Evolutionary conservation across 2,888 invertebrate species (phyloP).

Genomic region (Augiades crinisus): DNA sequence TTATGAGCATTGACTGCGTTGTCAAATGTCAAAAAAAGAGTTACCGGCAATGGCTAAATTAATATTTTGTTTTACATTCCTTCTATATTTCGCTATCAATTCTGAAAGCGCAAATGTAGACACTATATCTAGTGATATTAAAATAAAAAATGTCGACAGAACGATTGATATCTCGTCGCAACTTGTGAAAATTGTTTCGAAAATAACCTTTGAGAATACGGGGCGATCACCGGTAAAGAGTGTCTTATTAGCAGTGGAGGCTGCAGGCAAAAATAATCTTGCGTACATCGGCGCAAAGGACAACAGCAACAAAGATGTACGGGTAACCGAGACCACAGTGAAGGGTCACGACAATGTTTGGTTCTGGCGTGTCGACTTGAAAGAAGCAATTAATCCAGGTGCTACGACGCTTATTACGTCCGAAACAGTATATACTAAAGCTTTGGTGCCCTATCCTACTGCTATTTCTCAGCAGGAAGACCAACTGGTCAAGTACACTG

Average conservation of each 20-base stretch:
- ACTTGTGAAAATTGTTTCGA: constrained; percentile 90
- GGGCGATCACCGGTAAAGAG: constrained; percentile 86
- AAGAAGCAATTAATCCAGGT: constrained; percentile 81
- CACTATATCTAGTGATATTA: constrained; percentile 80
- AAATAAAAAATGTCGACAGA: constrained; percentile 91
- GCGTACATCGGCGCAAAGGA: constrained; percentile 89
- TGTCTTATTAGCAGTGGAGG: constrained; percentile 87
- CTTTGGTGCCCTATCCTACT: constrained; percentile 91
- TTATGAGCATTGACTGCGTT: constrained; percentile 45
- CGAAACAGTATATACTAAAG: constrained; percentile 89
- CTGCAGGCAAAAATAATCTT: constrained; percentile 81
- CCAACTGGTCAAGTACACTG: constrained; percentile 94
- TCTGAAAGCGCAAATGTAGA: constrained; percentile 61
- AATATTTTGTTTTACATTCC: constrained; percentile 54
- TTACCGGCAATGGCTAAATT: constrained; percentile 69
- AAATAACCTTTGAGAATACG: constrained; percentile 91
- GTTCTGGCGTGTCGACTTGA: constrained; percentile 82
- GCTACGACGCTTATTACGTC: constrained; percentile 82
- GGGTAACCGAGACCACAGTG: constrained; percentile 72
- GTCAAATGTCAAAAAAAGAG: constrained; percentile 59
- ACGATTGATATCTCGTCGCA: constrained; percentile 94
- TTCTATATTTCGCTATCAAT: constrained; percentile 50
- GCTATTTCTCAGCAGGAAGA: constrained; percentile 96
- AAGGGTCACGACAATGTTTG: constrained; percentile 70
- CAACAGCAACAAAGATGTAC: constrained; percentile 80